A percentile compares a stretch with the other conserved stretches of the same genome.
Conservation (phyloP, 2,797 vertebrate genomes). For the Perodicticus potto region DNA sequence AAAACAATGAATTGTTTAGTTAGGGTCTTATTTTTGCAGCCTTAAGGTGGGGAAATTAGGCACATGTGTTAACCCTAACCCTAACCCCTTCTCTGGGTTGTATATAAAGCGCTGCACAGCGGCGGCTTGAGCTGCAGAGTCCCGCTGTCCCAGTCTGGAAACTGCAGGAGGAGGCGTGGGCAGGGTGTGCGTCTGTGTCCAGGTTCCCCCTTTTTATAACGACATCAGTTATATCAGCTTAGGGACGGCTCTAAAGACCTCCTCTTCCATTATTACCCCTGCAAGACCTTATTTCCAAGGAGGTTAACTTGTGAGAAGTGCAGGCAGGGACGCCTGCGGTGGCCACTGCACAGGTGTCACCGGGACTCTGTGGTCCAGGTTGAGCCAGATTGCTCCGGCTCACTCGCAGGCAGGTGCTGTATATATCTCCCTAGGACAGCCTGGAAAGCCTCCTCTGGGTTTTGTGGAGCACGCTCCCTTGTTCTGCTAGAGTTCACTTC, state of each 20-base stretch:
- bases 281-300: not conserved
- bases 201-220: not conserved
- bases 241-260: not conserved
- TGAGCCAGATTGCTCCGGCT: not conserved
- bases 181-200: not conserved
- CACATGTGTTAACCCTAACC: not conserved
- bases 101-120: not conserved
- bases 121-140: not conserved
- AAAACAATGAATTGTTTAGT: too few species aligned
- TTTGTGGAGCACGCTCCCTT: too few species aligned
- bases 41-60: not conserved
- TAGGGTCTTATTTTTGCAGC: not conserved
- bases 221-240: not conserved
- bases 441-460: not conserved
- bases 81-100: not conserved
- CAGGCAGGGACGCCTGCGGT: not conserved
- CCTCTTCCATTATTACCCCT: not conserved
- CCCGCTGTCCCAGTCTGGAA: not conserved
- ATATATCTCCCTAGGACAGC: not conserved
- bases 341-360: not conserved
- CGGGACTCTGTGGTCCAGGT: not conserved
- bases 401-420: too few species aligned
- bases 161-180: not conserved
- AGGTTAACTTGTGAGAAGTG: not conserved
- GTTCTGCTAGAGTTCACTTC: too few species aligned